Evolutionary conservation across 2,888 invertebrate species (phyloP).

Genomic region (Gymnosoma rotundatum): DNA sequence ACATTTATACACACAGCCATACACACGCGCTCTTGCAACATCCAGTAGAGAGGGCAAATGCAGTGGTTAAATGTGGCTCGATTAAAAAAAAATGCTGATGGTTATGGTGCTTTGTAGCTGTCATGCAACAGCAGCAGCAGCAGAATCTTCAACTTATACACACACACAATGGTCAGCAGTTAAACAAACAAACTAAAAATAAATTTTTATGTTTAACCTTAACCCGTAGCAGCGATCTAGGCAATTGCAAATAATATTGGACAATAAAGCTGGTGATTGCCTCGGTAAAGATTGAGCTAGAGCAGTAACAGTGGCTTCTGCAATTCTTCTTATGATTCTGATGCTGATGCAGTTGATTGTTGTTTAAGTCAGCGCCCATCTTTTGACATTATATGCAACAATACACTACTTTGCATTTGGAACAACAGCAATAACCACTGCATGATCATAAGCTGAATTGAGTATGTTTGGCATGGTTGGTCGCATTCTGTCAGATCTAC

Average conservation of each 20-base stretch:
- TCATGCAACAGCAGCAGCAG: constrained; percentile 45
- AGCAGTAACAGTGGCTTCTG: constrained; percentile 49
- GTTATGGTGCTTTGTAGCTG: constrained; percentile 64
- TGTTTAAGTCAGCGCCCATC: constrained; percentile 38
- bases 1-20: constrained; percentile 1
- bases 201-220: constrained; percentile 51
- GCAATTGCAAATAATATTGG: constrained; percentile 56
- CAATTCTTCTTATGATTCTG: constrained; percentile 8
- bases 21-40: constrained; percentile 18
- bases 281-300: constrained; percentile 10
- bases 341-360: constrained; percentile 40
- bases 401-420: constrained; percentile 24
- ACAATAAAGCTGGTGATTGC: constrained; percentile 34
- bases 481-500: constrained; percentile 73
- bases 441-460: constrained; percentile 65
- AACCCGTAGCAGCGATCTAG: constrained; percentile 34
- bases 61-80: constrained; percentile 52
- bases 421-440: constrained; percentile 28
- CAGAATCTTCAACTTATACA: neutral
- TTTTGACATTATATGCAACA: constrained; percentile 47
- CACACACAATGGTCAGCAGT: constrained; percentile 26
- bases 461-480: constrained; percentile 71
- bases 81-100: constrained; percentile 55
- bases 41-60: constrained; percentile 61
- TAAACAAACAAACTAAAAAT: constrained; percentile 11